Base-by-base conservation (phyloP, 2,888 invertebrate genomes). In the Aphidoletes aphidimyza region DNA sequence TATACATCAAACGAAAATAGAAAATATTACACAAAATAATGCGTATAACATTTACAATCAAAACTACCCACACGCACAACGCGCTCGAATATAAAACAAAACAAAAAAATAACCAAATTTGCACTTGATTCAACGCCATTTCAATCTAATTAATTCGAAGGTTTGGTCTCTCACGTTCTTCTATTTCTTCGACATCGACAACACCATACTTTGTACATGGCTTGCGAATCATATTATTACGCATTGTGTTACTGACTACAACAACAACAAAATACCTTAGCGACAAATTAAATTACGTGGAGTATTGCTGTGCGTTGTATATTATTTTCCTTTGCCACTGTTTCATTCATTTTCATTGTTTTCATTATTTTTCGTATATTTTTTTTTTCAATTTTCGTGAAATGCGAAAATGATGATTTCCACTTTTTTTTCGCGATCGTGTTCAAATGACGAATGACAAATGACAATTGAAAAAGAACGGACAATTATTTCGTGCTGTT, bases 381-480 rank as follows among this genome's bases (percentile, higher is more conserved):
- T n/a, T n/a, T n/a, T n/a, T n/a, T n/a, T n/a, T n/a, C n/a, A n/a
- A n/a, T n/a, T n/a, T n/a, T n/a, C n/a, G n/a, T n/a, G n/a, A n/a
- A n/a, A n/a, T n/a, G 22, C 54, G 54, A 54, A 54, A 22, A 54
- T 54, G 54, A 54, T 54, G 54, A 69, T 69, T 69, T 69, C 17
- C 17, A 30, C 34, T 3, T 54, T 22, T 54, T 54, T 69, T 69
- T 30, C 17, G 9, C 11, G 17, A 6, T 14, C 3, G 19, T 47
- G 11, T 14, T 14, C 11, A 47, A 14, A 47, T 17, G 47, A 5
- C n/a, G 19, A 83, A 39, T 83, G 83, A 83, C 83, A 83, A n/a
- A 83, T 39, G 2, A 26, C 22, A 83, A 39, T 47, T 78, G 19
- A 9, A 85, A 87, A 88, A 89, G 88, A 90, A 89, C 89, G 89